Evolutionary conservation across 1,140 invertebrate species (phyloP), one percentile per base, ranked within the genome.

Genomic region (Papilio glaucus): DNA sequence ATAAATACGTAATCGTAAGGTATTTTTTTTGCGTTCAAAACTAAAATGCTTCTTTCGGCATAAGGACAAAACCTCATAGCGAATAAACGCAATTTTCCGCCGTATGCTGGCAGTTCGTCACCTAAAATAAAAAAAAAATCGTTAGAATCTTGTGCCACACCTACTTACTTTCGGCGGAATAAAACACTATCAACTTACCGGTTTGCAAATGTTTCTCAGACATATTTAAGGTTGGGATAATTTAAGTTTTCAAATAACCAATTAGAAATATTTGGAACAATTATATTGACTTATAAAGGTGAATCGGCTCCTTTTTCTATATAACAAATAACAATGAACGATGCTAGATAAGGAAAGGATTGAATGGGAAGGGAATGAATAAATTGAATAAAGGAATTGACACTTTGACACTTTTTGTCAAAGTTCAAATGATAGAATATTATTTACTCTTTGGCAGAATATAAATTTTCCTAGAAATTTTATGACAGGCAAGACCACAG

Each of bases 51-150:
- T 81, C 98, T 94, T 87, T 98, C 96, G 0, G 97, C 97, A 85
- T 96, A 99, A 0, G 98, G 98, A 87, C 98, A 98, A 88, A 98
- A 98, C 79, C 97, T 94, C 97, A 98, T 98, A 65, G 96, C 97
- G 86, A 98, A 98, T 0, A 98, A 87, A 0, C 97, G 95, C 45
- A 98, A 81, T 84, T 96, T 96, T 6, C 95, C 97, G 71, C 53
- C 79, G 63, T 83, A 87, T 29, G 82, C 69, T 0, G 91, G 91
- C 15, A 92, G 72, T 18, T 76, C 80, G 83, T 93, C 90, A 70
- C 91, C 91, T 93, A 65, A 21, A 80, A 78, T 77, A 60, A 62
- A 79, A 77, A 83, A 73, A 41, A 67, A 42, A 38, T 21, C 4
- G 72, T 45, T 73, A 42, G 37, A 74, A 42, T 60, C 62, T 41